Evolutionary conservation across 2,888 invertebrate genomes (phyloP), one percentile per base, ranked within the genome.

Genomic region (Eupithecia pulchellata): DNA sequence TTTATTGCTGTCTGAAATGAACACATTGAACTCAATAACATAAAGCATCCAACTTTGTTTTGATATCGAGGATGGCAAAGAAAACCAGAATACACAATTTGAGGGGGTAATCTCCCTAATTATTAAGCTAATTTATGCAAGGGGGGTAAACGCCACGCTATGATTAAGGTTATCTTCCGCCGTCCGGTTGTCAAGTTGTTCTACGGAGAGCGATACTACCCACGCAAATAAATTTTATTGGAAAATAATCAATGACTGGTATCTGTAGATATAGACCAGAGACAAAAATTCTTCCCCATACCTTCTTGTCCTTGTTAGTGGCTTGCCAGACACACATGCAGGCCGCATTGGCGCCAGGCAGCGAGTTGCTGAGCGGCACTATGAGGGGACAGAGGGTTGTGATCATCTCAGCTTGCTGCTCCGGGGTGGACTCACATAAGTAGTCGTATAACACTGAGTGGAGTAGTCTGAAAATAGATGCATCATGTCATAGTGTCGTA

Each of bases 291-390:
- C 2, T 47, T 14, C 27, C 14, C 14, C 29, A 57, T 80, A 96
- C 95, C 90, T 97, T 96, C 79, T 96, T 95, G 81, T 97, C 97
- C 83, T 97, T 97, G 68, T 96, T 96, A 17, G 96, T 96, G 8
- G 98, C 97, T 85, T 97, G 96, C 97, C 99, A 98, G 69, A 99
- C 96, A 85, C 98, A 98, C 64, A 97, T 93, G 92, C 97, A 96
- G 2, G 97, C 98, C 0, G 97, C 96, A 78, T 96, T 95, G 4
- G 97, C 96, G 1, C 99, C 99, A 73, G 97, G 97, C 83, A 97
- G 96, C 0, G 98, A 98, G 83, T 97, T 97, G 61, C 95, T 91
- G 75, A 96, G 89, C 2, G 95, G 94, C 20, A 95, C 95, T 65
- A 97, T 94, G 68, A 96, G 94, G 1, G 97, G 95, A 62, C 96